Conservation (phyloP, 2,888 invertebrate genomes). For the Eugnorisma glareosa region DNA sequence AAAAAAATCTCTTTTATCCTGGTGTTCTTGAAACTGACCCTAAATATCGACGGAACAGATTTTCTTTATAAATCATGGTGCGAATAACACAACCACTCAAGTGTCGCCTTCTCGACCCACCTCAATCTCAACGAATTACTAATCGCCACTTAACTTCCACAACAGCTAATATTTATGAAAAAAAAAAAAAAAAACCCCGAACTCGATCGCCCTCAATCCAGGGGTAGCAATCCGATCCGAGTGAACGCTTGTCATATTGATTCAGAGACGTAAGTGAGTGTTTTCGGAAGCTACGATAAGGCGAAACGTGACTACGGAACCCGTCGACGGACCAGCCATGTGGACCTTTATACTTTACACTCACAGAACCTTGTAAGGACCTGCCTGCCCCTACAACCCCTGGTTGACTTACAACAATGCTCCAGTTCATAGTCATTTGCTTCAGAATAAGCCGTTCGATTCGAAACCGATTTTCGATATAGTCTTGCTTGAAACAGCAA, state of each 20-base stretch:
- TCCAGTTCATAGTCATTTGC: conserved; percentile 65
- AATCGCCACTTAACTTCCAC: conserved; percentile 37
- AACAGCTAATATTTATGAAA: conserved; percentile 51
- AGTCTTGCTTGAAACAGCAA: conserved; percentile 50
- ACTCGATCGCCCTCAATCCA: conserved; percentile 75
- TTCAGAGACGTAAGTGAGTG: conserved; percentile 84
- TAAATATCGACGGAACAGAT: neutral
- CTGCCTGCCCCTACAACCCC: conserved; percentile 19
- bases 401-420: conserved; percentile 62
- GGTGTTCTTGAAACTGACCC: neutral
- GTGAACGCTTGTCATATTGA: conserved; percentile 86
- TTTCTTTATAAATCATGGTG: neutral
- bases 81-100: neutral
- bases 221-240: conserved; percentile 82
- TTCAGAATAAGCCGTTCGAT: conserved; percentile 45
- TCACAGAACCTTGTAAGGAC: conserved; percentile 72
- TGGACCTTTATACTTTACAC: conserved; percentile 77
- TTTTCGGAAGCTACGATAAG: conserved; percentile 85
- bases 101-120: neutral
- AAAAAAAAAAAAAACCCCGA: conserved; percentile 37
- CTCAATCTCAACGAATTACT: conserved; percentile 32
- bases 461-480: conserved; percentile 48
- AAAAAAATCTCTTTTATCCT: neutral
- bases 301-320: conserved; percentile 81
- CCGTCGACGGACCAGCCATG: conserved; percentile 77